Conservation (phyloP, 2,888 invertebrate species). For the Drosophila bunnanda region DNA sequence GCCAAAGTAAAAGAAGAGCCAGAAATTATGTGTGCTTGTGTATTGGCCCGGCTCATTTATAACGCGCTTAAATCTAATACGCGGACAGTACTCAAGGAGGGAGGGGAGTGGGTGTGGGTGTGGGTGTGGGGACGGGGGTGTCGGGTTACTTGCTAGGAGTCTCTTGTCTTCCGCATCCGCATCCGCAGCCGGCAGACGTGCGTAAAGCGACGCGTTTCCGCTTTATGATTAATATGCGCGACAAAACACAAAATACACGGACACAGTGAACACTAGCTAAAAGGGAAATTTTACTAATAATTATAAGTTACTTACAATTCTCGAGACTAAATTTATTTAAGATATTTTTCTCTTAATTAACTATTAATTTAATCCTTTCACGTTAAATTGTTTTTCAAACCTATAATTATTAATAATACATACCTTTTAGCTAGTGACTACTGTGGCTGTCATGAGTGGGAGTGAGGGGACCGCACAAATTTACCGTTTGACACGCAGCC, state of each 20-base stretch:
- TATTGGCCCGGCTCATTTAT: constrained; percentile 76
- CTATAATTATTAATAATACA: not conserved
- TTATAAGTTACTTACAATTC: not conserved
- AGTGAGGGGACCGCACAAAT: constrained; percentile 28
- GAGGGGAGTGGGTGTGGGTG: not conserved
- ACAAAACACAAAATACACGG: constrained; percentile 77
- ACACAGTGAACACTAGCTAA: not conserved
- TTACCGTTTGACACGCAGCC: constrained; percentile 51
- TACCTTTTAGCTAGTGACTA: not conserved
- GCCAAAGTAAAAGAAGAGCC: constrained; percentile 30
- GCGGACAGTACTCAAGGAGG: constrained; percentile 51
- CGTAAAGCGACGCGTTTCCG: constrained; percentile 81
- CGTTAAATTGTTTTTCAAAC: not conserved
- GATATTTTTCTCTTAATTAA: too few relatives aligned
- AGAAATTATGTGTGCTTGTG: constrained; percentile 41
- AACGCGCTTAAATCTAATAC: constrained; percentile 80
- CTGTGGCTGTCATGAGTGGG: constrained; percentile 45
- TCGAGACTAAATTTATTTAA: not conserved
- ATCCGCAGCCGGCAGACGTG: constrained; percentile 74
- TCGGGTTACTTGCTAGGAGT: constrained; percentile 50
- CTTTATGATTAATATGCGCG: constrained; percentile 80
- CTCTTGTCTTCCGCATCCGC: constrained; percentile 61
- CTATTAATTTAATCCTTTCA: not conserved
- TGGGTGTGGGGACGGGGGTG: constrained; percentile 3
- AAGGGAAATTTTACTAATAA: not conserved